These are phyloP conservation scores for Gryllus bimaculatus DNA, from an alignment of 1,140 invertebrate genomes.

Conservation along the genomic window DNA sequence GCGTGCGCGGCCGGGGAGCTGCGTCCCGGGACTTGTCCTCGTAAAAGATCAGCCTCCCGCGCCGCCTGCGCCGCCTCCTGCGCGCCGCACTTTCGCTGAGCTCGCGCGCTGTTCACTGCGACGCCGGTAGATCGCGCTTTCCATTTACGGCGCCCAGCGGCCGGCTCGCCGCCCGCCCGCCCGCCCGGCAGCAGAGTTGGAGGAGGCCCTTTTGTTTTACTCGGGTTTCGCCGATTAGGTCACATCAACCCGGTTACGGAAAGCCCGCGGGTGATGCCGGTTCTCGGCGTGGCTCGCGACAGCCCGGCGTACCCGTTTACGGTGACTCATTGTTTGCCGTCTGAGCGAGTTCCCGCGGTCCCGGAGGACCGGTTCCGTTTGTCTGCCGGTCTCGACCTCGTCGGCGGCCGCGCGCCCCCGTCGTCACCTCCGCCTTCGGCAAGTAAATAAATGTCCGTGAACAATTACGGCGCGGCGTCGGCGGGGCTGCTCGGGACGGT, in stretches of 20 bases:
- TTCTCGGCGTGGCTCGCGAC: not conserved
- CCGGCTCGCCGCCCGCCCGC: not conserved
- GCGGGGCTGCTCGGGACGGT: not conserved
- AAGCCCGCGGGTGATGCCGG: not conserved
- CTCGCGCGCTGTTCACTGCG: not conserved
- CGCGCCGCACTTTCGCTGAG: not conserved
- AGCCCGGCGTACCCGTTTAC: not conserved
- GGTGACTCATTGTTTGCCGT: not conserved
- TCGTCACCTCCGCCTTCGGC: not conserved
- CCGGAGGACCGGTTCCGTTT: no score
- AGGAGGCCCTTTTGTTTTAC: not conserved
- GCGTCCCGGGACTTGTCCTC: no score
- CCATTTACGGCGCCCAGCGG: not conserved
- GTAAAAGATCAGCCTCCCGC: no score
- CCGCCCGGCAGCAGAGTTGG: no score
- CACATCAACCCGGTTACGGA: not conserved
- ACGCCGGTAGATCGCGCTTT: not conserved
- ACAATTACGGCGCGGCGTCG: not conserved
- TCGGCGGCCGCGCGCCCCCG: no score
- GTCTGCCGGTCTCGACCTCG: no score
- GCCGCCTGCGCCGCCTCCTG: no score
- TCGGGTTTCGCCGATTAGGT: not conserved
- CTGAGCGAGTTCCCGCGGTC: not conserved
- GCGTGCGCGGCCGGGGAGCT: no score
- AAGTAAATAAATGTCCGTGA: conserved; percentile 1